Evolutionary conservation across 1,140 invertebrate species (phyloP), one percentile per base, ranked within the genome.

Genomic region (Carcinoscorpius rotundicauda): DNA sequence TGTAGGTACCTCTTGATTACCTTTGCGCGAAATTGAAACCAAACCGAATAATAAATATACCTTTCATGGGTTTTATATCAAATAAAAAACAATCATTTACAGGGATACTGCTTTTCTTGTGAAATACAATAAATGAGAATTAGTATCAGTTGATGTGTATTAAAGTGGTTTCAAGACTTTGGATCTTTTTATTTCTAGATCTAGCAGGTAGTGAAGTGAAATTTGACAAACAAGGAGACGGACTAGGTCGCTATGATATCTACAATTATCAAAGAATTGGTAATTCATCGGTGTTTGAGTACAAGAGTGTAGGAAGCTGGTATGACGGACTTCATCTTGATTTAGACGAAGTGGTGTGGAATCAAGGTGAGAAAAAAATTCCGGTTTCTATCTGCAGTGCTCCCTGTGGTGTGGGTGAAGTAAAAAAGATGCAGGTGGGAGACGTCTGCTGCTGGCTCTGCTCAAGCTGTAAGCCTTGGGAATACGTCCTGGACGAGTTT

Each of bases 161-260:
- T 29, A 29, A 29, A 29, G 29, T 29, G 29, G 29, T 29, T 29
- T 29, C 29, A 29, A 29, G 29, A 29, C 29, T 29, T 29, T 29
- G 29, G 29, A 29, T 55, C 3, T 55, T 55, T 6, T 55, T 55
- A 6, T 55, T 55, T n/a, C 55, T 76, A 86, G 85, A 86, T 78
- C 70, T 81, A 52, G 84, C 82, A 29, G 83, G 82, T 55, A 85
- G 82, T 71, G 77, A 81, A 65, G 84, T 87, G 58, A 80, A 83
- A 67, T 87, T 87, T 72, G 84, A 86, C 73, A 75, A 79, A 61
- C 78, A 82, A 67, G 85, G 85, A 5, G 85, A 87, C 71, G 85
- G 85, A n/a, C 76, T 85, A 5, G 83, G 84, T 5, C 76, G 83
- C 49, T 84, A 85, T 72, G 83, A 82, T 64, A 84, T 85, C 67